Evolutionary conservation across 2,888 invertebrate genomes (phyloP).

Genomic region (Tinea pellionella): DNA sequence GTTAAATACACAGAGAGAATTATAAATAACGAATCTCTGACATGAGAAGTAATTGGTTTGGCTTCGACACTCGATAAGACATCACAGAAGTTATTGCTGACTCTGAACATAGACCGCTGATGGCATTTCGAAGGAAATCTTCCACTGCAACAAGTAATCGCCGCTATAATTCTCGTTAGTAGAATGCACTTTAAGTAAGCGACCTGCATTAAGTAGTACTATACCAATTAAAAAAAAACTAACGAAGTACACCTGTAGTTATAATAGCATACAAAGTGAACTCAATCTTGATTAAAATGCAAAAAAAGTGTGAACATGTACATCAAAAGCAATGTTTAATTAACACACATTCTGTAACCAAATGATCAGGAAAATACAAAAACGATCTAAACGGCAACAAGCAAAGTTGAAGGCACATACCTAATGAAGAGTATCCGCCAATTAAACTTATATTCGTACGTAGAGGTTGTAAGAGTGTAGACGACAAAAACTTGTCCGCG

Average conservation of each 20-base stretch:
- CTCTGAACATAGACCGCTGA: conserved; percentile 10
- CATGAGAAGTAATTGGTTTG: conserved; percentile 50
- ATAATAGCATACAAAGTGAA: neutral
- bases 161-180: conserved; percentile 21
- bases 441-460: conserved; percentile 40
- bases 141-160: conserved; percentile 26
- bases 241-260: neutral
- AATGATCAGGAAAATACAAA: conserved; percentile 19
- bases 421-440: conserved; percentile 61
- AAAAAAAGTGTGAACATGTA: neutral
- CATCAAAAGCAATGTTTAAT: neutral
- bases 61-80: conserved; percentile 39
- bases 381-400: conserved; percentile 29
- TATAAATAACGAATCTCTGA: conserved; percentile 51
- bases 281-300: neutral
- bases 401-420: conserved; percentile 33
- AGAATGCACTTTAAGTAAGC: conserved; percentile 4
- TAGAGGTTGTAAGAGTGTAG: conserved; percentile 8
- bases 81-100: conserved; percentile 13
- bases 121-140: conserved; percentile 12
- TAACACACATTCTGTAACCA: conserved; percentile 1
- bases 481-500: conserved; percentile 55
- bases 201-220: neutral
- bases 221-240: neutral
- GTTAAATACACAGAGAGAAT: conserved; percentile 41